These are phyloP conservation scores for Orchesellides sinensis DNA, from an alignment of 2,888 invertebrate genomes.

Conservation along the genomic window DNA sequence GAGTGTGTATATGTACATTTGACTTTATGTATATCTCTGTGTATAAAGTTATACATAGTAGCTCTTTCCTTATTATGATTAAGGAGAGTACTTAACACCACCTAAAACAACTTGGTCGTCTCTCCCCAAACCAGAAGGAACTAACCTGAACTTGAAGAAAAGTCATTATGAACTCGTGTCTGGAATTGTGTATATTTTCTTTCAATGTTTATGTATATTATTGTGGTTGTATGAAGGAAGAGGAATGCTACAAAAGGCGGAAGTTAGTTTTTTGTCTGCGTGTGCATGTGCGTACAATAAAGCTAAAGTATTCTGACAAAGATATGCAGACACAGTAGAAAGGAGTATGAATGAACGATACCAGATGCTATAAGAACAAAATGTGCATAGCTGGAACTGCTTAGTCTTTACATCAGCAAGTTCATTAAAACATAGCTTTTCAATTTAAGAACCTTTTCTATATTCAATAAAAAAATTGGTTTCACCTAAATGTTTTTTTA, in stretches of 20 bases:
- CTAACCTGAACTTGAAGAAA: slow-evolving; percentile 31
- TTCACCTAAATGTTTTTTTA: too few species aligned
- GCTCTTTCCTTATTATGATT: slow-evolving; percentile 44
- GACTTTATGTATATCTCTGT: not conserved
- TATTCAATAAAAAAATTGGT: too few species aligned
- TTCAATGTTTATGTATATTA: slow-evolving; percentile 6
- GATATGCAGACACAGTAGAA: too few species aligned
- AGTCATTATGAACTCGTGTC: slow-evolving; percentile 56
- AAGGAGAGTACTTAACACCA: slow-evolving; percentile 33
- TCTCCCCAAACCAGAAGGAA: not conserved
- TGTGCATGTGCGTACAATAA: too few species aligned
- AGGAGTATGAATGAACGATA: too few species aligned
- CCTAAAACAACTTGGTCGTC: slow-evolving; percentile 23
- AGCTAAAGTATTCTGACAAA: too few species aligned
- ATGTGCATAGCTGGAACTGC: too few species aligned
- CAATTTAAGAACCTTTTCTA: too few species aligned
- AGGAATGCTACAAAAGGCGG: slow-evolving; percentile 2
- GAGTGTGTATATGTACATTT: not conserved
- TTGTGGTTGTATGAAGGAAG: not conserved
- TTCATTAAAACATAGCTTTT: too few species aligned
- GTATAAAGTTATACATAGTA: slow-evolving; percentile 27
- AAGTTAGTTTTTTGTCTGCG: slow-evolving; percentile 2
- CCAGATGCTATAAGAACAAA: too few species aligned
- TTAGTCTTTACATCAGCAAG: too few species aligned
- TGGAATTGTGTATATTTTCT: slow-evolving; percentile 44